These are phyloP conservation scores for Nezara viridula DNA, from an alignment of 2,888 invertebrate species.

Conservation along the genomic window DNA sequence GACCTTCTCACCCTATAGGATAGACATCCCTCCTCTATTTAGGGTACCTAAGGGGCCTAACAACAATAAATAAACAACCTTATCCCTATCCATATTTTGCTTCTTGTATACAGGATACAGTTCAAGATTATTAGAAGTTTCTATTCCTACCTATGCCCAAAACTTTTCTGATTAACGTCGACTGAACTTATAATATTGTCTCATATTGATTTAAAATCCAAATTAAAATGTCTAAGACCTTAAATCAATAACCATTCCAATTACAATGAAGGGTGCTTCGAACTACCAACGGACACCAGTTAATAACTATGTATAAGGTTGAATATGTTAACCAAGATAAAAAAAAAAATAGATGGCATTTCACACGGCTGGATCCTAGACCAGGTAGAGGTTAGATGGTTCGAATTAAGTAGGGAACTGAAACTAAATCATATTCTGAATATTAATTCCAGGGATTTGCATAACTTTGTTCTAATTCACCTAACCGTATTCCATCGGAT, in stretches of 20 bases:
- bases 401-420: background rate
- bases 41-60: background rate
- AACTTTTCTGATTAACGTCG: background rate
- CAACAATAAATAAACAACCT: background rate
- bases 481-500: background rate
- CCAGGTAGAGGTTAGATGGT: background rate
- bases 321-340: background rate
- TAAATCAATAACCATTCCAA: too few species aligned
- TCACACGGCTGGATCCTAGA: background rate
- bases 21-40: background rate
- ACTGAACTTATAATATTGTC: too few species aligned
- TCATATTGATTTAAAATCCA: too few species aligned
- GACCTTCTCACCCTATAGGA: background rate
- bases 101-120: too few species aligned
- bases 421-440: conserved; percentile 34
- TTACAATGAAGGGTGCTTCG: background rate
- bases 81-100: background rate
- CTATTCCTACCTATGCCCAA: background rate
- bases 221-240: too few species aligned
- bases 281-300: background rate
- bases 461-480: conserved; percentile 25
- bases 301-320: conserved; percentile 20
- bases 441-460: background rate
- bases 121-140: too few species aligned
- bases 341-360: conserved; percentile 8